Evolutionary conservation across 2,888 invertebrate genomes (phyloP).

Genomic region (Morinoia aosen): DNA sequence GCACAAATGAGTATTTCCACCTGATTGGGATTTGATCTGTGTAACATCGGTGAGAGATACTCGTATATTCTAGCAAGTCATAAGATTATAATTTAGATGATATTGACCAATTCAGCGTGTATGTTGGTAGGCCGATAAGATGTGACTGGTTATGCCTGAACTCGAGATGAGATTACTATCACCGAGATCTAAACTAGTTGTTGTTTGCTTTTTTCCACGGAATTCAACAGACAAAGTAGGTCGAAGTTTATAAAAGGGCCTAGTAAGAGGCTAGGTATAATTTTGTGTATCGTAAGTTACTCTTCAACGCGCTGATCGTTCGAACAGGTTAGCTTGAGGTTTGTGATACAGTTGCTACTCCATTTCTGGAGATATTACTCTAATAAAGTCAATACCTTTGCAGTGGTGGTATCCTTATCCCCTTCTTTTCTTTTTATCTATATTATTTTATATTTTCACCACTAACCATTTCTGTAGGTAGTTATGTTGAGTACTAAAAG

Average conservation of each 20-base stretch:
- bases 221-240: background rate
- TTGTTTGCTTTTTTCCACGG: background rate
- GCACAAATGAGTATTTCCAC: background rate
- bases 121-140: background rate
- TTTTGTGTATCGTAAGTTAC: background rate
- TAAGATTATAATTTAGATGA: too few species aligned
- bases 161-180: background rate
- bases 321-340: background rate
- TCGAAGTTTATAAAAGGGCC: background rate
- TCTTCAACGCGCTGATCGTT: background rate
- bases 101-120: background rate
- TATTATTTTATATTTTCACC: background rate
- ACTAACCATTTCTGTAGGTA: too few species aligned
- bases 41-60: background rate
- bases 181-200: background rate
- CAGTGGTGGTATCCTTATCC: slow-evolving; percentile 12
- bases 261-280: background rate
- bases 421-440: background rate
- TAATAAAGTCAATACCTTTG: background rate
- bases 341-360: background rate
- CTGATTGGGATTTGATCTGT: background rate
- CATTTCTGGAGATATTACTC: background rate
- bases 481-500: too few species aligned
- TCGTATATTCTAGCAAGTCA: background rate
- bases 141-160: background rate